These are phyloP conservation scores for Azemiops feae DNA, from an alignment of 2,113 vertebrate species.

Conservation along the genomic window DNA sequence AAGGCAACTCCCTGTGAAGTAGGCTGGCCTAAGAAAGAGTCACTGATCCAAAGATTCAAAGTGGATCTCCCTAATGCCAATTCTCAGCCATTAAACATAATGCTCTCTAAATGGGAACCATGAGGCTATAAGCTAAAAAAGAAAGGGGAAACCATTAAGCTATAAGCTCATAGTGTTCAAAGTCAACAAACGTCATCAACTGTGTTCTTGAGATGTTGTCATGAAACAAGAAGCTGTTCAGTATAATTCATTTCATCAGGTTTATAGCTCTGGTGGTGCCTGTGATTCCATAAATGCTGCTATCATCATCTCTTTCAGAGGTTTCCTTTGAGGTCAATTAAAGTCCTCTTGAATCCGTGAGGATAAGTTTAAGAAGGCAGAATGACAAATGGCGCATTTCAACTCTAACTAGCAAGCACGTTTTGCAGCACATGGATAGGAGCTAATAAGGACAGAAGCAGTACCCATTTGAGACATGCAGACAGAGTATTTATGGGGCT, in stretches of 20 bases:
- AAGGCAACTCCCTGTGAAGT: neutral
- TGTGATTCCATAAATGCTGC: neutral
- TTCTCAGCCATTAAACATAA: neutral
- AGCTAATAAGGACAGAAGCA: neutral
- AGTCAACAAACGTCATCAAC: neutral
- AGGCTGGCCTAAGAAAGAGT: neutral
- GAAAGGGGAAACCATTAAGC: neutral
- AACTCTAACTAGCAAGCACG: neutral
- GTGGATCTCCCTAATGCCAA: neutral
- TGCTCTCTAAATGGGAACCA: neutral
- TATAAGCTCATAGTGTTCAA: neutral
- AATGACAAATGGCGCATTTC: neutral
- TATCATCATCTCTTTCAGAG: neutral
- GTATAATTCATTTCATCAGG: neutral
- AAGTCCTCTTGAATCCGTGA: neutral
- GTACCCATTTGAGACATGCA: neutral
- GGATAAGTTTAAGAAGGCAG: neutral
- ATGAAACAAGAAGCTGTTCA: neutral
- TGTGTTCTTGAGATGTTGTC: neutral
- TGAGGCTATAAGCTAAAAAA: neutral
- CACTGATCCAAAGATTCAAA: neutral
- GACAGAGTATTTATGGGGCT: neutral
- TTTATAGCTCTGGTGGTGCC: neutral
- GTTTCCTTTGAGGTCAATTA: neutral
- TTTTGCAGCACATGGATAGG: neutral